Evolutionary conservation across 2,113 vertebrate species (phyloP).

Genomic region (Philantomba maxwellii): DNA sequence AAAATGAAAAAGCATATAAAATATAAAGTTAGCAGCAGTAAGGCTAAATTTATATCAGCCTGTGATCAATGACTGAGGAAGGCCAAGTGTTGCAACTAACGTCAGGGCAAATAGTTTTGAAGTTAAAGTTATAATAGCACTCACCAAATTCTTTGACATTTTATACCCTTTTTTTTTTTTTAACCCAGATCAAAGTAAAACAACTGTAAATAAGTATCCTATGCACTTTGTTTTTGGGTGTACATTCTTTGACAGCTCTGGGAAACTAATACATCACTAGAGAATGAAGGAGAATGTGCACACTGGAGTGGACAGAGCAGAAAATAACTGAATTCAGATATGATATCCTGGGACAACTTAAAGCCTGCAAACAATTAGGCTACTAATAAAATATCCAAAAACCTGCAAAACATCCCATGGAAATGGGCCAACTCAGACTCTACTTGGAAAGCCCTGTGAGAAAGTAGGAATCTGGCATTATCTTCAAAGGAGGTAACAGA

Average conservation of each 20-base stretch:
- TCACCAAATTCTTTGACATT: neutral
- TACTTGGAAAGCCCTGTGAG: slow-evolving; percentile 53
- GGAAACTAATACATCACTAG: neutral
- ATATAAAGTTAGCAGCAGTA: neutral
- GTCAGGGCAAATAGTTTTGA: neutral
- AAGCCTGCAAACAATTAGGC: neutral
- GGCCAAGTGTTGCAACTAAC: neutral
- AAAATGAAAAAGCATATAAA: slow-evolving; percentile 8
- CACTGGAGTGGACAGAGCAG: neutral
- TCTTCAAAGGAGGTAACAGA: slow-evolving; percentile 44
- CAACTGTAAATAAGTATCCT: neutral
- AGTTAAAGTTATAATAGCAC: neutral
- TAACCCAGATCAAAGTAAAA: neutral
- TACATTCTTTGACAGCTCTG: neutral
- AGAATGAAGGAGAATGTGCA: neutral
- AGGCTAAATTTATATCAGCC: neutral
- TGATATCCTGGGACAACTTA: neutral
- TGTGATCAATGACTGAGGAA: neutral
- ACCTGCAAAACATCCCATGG: slow-evolving; percentile 38
- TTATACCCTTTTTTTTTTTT: neutral
- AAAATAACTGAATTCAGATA: neutral
- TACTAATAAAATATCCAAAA: slow-evolving; percentile 36
- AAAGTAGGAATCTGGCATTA: slow-evolving; percentile 40
- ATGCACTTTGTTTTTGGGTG: neutral
- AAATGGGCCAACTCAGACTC: neutral